Conservation (phyloP, 1,140 invertebrate genomes). For the Vanessa tameamea region DNA sequence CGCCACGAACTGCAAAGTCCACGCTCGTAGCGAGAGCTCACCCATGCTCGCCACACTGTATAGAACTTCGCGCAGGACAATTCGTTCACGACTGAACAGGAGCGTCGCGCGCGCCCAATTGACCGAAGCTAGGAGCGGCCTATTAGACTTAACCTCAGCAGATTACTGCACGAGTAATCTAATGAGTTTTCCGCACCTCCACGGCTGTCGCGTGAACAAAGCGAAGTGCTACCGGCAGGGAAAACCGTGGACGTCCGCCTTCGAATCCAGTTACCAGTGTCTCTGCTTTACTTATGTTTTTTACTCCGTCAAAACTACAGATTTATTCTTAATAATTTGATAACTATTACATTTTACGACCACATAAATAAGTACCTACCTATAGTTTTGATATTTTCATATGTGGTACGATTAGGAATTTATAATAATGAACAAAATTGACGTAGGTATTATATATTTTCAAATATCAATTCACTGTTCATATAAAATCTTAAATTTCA, state of each 20-base stretch:
- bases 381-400: too few relatives aligned
- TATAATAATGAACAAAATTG: too few relatives aligned
- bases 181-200: conserved; percentile 17
- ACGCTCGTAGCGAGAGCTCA: conserved; percentile 65
- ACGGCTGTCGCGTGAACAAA: conserved; percentile 28
- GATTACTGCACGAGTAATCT: conserved; percentile 20
- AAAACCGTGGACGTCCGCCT: neutral
- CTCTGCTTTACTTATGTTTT: neutral
- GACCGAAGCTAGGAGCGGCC: conserved; percentile 26
- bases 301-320: too few relatives aligned
- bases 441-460: too few relatives aligned
- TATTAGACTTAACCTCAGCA: conserved; percentile 24
- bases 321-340: too few relatives aligned
- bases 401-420: too few relatives aligned
- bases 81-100: conserved; percentile 11
- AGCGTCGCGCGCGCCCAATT: conserved; percentile 31
- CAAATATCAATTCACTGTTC: too few relatives aligned
- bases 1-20: conserved; percentile 83
- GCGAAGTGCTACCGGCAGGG: neutral
- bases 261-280: neutral
- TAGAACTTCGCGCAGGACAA: conserved; percentile 64
- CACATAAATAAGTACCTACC: too few relatives aligned
- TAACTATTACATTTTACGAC: too few relatives aligned
- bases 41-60: conserved; percentile 83
- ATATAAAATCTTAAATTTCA: too few relatives aligned